Evolutionary conservation across 2,888 invertebrate genomes (phyloP), one percentile per base, ranked within the genome.

Genomic region (Corythucha ciliata): DNA sequence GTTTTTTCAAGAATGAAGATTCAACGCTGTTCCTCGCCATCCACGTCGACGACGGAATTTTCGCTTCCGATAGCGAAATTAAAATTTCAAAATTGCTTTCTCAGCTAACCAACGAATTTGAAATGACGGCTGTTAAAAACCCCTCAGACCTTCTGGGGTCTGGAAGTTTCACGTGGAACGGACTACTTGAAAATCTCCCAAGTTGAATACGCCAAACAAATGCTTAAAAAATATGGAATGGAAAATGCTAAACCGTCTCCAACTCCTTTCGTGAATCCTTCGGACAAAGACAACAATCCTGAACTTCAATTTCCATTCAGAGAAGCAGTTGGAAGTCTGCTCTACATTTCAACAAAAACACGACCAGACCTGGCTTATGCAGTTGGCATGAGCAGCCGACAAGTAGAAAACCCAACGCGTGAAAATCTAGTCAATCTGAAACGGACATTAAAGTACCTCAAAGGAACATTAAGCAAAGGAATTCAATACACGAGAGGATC

Each of bases 31-130:
- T 54, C 27, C 26, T 60, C 12, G 57, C 58, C 14, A 34, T 61
- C 7, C 51, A 58, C 52, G 60, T 61, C 12, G 61, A 61, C 57
- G 60, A 60, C 41, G 46, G 59, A 6, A 51, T 59, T 14, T 5
- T 59, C 10, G 45, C 55, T n/a, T 39, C 53, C 22, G 48, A 44
- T 27, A 39, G 52, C 39, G n/a, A 41, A 36, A 27, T 27, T 26
- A 50, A 59, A 34, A 34, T 60, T n/a, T 22, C 53, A 26, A 34
- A 46, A 27, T 20, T 59, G 8, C 49, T 59, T 26, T 24, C 27
- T 25, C 41, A 54, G 34, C 45, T 61, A 24, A 46, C 37, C 29
- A 14, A 44, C 46, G 41, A 53, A 29, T 61, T 61, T 57, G 56
- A 61, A 53, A 57, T 60, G 34, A 52, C 41, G 20, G 49, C 52